These are phyloP conservation scores for Neosalanx taihuensis DNA, from an alignment of 2,797 vertebrate genomes.

Conservation along the genomic window DNA sequence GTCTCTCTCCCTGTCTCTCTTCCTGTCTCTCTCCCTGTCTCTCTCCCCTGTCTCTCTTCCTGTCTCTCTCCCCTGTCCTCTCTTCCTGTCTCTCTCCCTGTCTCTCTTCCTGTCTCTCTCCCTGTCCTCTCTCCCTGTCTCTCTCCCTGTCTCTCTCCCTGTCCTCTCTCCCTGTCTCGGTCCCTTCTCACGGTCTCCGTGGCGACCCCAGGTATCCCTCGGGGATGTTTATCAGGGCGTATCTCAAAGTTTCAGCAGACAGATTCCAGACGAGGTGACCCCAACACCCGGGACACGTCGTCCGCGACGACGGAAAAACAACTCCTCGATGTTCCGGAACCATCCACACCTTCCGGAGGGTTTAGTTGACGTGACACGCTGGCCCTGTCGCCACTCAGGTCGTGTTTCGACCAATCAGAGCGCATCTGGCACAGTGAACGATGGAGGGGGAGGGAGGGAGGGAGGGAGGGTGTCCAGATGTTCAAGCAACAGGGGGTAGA, in stretches of 20 bases:
- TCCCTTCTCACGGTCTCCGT: too few species aligned
- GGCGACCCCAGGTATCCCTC: too few species aligned
- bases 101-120: too few species aligned
- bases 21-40: constrained; percentile 27
- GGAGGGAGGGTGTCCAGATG: constrained; percentile 15
- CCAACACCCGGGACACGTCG: neutral
- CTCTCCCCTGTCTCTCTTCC: neutral
- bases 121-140: too few species aligned
- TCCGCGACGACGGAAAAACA: neutral
- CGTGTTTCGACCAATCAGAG: constrained; percentile 24
- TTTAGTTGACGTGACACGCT: neutral
- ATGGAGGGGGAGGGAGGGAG: neutral
- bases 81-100: too few species aligned
- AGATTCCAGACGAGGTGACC: constrained; percentile 11
- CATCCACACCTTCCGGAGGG: neutral
- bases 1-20: constrained; percentile 46
- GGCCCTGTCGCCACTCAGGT: constrained; percentile 2
- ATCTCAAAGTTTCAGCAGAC: too few species aligned
- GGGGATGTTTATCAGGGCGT: too few species aligned
- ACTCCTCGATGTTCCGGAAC: too few species aligned
- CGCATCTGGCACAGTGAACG: constrained; percentile 17
- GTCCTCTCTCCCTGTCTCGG: too few species aligned
- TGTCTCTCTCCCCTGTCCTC: too few species aligned
- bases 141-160: too few species aligned
- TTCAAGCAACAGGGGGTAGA: neutral